Conservation (phyloP, 2,888 invertebrate genomes). For the Drosophila kuntzei region DNA sequence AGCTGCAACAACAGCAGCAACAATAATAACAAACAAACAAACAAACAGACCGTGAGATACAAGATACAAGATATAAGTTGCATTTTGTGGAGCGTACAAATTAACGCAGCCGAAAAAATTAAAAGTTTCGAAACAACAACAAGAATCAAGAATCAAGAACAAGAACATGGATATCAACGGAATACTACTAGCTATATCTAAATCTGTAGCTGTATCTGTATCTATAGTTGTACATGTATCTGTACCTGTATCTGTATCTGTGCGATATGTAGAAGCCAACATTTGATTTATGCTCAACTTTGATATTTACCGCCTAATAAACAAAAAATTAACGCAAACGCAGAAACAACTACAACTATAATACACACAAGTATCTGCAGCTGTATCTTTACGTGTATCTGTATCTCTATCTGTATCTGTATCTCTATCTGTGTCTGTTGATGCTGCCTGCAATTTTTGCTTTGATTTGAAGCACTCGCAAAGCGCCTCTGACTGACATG, state of each 20-base stretch:
- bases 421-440: conserved; percentile 37
- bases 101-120: conserved; percentile 67
- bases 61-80: conserved; percentile 66
- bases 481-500: conserved; percentile 64
- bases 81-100: conserved; percentile 77
- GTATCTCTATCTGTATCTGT: conserved; percentile 28
- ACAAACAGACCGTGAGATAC: conserved; percentile 77
- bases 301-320: conserved; percentile 82
- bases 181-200: conserved; percentile 15
- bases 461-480: conserved; percentile 59
- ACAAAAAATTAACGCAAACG: conserved; percentile 79
- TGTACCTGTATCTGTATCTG: conserved; percentile 22
- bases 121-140: conserved; percentile 57
- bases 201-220: conserved; percentile 14
- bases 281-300: conserved; percentile 80
- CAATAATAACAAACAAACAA: conserved; percentile 58
- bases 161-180: conserved; percentile 26
- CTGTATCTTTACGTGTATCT: conserved; percentile 16
- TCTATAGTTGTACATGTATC: conserved; percentile 22
- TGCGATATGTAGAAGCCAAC: conserved; percentile 48
- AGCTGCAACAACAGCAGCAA: conserved; percentile 28
- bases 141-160: conserved; percentile 16
- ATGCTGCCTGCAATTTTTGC: conserved; percentile 59
- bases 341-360: conserved; percentile 44
- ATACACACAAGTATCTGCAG: conserved; percentile 43